A percentile compares a stretch with the other conserved stretches of the same genome.
Conservation (phyloP, 2,888 invertebrate species). For the Aphidius colemani region DNA sequence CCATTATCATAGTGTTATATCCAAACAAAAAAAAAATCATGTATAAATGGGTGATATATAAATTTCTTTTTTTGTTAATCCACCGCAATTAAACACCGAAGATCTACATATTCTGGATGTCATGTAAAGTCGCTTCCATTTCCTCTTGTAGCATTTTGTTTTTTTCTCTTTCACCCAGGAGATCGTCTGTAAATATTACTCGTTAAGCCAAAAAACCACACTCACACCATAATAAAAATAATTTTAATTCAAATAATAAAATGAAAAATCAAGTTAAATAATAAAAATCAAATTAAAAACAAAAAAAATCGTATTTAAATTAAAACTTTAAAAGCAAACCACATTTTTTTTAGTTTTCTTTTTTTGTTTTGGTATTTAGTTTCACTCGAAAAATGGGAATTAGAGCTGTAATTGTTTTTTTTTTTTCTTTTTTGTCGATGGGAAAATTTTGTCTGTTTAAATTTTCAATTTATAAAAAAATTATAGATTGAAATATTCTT, state of each 20-base stretch:
- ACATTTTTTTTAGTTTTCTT: not conserved
- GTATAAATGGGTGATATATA: constrained; percentile 4
- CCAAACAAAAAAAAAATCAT: constrained; percentile 23
- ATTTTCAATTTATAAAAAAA: not conserved
- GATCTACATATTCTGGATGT: constrained; percentile 97
- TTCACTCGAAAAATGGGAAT: constrained; percentile 9
- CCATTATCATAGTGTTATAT: constrained; percentile 22
- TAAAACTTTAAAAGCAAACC: constrained; percentile 30
- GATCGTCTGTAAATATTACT: constrained; percentile 82
- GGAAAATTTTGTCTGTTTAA: not conserved
- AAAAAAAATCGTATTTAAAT: constrained; percentile 30
- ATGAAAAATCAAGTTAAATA: not conserved
- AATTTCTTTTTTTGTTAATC: constrained; percentile 23
- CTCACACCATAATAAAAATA: constrained; percentile 36
- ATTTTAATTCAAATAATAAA: not conserved
- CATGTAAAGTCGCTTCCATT: constrained; percentile 98
- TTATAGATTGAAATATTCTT: no score
- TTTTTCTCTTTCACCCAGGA: constrained; percentile 92
- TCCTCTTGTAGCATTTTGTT: constrained; percentile 96
- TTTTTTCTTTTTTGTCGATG: not conserved
- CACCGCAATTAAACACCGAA: constrained; percentile 35
- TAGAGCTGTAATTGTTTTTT: not conserved
- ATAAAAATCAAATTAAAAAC: not conserved
- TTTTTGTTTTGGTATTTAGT: not conserved
- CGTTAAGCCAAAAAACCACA: constrained; percentile 48